A percentile compares a stretch with the other conserved stretches of the same genome.
Evolutionary conservation across 2,888 invertebrate species (phyloP).

Genomic region (Timema cristinae): DNA sequence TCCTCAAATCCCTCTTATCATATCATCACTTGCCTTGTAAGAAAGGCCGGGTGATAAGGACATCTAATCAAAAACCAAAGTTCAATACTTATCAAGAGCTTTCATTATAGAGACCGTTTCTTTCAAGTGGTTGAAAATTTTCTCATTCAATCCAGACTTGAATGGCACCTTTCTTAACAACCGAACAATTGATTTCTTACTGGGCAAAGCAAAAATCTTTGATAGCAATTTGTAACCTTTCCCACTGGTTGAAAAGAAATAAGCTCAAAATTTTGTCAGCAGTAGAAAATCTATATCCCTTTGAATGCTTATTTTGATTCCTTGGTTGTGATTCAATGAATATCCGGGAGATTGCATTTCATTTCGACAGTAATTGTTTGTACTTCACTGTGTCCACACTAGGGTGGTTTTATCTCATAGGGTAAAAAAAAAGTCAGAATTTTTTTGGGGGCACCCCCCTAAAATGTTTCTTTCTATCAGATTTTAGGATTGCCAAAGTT

Average conservation of each 20-base stretch:
- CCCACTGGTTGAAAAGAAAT: neutral
- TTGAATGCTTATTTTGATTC: neutral
- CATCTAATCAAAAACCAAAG: neutral
- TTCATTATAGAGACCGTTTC: neutral
- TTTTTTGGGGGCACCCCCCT: no score
- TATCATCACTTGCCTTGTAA: neutral
- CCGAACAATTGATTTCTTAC: neutral
- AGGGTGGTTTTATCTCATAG: no score
- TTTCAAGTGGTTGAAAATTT: neutral
- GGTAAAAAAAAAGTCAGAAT: no score
- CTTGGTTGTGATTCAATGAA: conserved; percentile 2
- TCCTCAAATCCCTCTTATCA: neutral
- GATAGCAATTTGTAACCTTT: neutral
- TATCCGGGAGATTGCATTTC: neutral
- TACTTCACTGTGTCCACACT: neutral
- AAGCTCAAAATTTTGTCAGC: neutral
- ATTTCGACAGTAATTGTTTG: neutral
- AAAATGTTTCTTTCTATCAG: no score
- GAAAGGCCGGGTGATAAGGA: neutral
- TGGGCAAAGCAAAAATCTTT: neutral
- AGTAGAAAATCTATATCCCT: neutral
- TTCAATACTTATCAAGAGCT: neutral
- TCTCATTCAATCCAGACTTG: neutral
- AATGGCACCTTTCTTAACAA: neutral
- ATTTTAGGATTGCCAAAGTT: no score